Conservation (phyloP, 2,113 vertebrate species). For the Daubentonia madagascariensis region DNA sequence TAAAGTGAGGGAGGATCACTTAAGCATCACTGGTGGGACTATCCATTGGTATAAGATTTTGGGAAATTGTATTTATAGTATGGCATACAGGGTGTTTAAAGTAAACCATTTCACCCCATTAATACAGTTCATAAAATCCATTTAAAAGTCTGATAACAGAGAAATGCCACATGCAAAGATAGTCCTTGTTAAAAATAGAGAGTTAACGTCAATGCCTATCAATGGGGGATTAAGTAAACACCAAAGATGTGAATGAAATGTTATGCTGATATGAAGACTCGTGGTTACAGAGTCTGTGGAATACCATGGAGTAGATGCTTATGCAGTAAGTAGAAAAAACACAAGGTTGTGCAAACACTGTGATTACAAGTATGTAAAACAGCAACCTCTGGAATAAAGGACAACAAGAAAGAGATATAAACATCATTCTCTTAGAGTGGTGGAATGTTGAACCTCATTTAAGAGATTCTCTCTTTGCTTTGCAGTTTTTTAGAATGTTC, state of each 20-base stretch:
- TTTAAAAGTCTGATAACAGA: not conserved
- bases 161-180: not conserved
- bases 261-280: not conserved
- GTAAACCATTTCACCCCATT: not conserved
- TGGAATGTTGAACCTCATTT: not conserved
- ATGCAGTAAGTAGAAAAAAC: not conserved
- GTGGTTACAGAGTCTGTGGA: not conserved
- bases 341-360: not conserved
- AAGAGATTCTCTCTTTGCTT: not conserved
- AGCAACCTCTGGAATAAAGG: not conserved
- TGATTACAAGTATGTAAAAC: not conserved
- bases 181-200: not conserved
- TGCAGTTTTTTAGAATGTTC: not conserved
- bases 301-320: not conserved
- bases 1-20: not conserved
- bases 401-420: not conserved
- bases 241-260: not conserved
- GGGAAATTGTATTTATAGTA: not conserved
- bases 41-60: not conserved
- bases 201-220: not conserved
- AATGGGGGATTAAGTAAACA: not conserved
- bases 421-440: not conserved
- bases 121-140: slow-evolving; percentile 31
- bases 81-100: not conserved
- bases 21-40: not conserved